Base-by-base conservation (phyloP, 2,888 invertebrate genomes). In the Alentia gelatinosa region DNA sequence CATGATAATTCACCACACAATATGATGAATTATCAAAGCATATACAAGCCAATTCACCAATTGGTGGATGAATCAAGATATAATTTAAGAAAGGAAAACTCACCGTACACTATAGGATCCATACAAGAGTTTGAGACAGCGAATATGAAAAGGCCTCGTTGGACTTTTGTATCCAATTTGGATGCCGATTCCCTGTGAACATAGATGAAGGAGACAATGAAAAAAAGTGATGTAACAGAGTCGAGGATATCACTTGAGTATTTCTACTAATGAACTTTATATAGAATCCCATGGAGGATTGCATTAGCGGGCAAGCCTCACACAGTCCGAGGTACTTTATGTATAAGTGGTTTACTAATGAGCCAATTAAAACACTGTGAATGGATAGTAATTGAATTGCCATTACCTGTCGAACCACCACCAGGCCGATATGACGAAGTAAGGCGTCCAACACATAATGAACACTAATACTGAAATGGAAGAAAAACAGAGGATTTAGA, bases 61-160 rank as follows among this genome's bases (percentile, higher is more conserved):
- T n/a, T n/a, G n/a, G n/a, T n/a, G n/a, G n/a, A n/a, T n/a, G n/a
- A n/a, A n/a, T n/a, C n/a, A n/a, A n/a, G n/a, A n/a, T n/a, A n/a
- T n/a, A n/a, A n/a, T n/a, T n/a, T n/a, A n/a, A n/a, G n/a, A n/a
- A 3, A 12, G 37, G 4, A 39, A 26, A 47, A 47, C 93, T 93
- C 93, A 95, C 99, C 99, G 95, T 99, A 99, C 37, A 99, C 98
- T 92, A 99, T 97, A 1, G 99, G 99, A 96, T 99, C 99, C 96
- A 99, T 98, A 96, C 99, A 98, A 1, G 99, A 99, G 96, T 99
- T 99, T 63, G 99, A 98, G 94, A 98, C 98, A 15, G 99, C 99
- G 96, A 99, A 99, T 92, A 99, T 97, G 96, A 99, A 99, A 94
- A 99, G 97, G 0, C 97, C 98, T 94, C 97, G 98, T 96, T 98